Percentiles rank a stretch among this genome's conserved stretches.
Evolutionary conservation across 2,113 vertebrate species (phyloP).

Genomic region (Glaucidium brasilianum): DNA sequence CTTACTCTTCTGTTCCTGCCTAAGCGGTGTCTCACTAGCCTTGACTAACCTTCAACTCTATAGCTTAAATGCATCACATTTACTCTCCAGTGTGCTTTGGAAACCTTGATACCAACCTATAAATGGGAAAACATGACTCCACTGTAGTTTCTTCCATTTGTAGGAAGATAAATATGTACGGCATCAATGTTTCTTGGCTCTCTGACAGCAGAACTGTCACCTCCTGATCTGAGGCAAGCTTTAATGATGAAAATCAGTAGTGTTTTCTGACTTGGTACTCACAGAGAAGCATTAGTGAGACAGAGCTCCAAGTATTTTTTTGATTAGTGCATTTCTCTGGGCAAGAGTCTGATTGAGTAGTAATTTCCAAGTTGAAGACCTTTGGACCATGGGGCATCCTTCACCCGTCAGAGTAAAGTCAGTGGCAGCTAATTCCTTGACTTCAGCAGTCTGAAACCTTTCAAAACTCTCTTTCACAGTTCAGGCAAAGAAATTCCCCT

Average conservation of each 20-base stretch:
- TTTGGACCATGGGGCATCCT: not conserved
- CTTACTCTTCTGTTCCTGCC: not conserved
- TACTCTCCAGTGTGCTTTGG: not conserved
- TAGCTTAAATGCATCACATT: not conserved
- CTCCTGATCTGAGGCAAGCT: conserved; percentile 5
- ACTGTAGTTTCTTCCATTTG: not conserved
- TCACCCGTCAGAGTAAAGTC: not conserved
- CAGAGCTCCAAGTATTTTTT: not conserved
- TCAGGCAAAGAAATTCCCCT: not conserved
- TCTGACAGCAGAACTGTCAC: conserved; percentile 2
- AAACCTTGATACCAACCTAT: not conserved
- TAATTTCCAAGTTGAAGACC: conserved; percentile 26
- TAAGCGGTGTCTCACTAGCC: not conserved
- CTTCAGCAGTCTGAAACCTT: not conserved
- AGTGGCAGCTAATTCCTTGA: not conserved
- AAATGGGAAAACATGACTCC: conserved; percentile 14
- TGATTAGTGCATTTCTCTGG: conserved; percentile 1
- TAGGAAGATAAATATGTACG: conserved; percentile 4
- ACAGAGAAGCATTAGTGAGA: conserved; percentile 4
- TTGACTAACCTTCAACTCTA: not conserved
- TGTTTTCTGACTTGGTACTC: not conserved
- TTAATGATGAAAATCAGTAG: conserved; percentile 28
- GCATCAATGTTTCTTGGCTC: not conserved
- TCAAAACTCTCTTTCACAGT: not conserved
- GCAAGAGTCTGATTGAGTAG: not conserved